Base-by-base conservation (phyloP, 2,113 vertebrate species). In the Sterna hirundo region DNA sequence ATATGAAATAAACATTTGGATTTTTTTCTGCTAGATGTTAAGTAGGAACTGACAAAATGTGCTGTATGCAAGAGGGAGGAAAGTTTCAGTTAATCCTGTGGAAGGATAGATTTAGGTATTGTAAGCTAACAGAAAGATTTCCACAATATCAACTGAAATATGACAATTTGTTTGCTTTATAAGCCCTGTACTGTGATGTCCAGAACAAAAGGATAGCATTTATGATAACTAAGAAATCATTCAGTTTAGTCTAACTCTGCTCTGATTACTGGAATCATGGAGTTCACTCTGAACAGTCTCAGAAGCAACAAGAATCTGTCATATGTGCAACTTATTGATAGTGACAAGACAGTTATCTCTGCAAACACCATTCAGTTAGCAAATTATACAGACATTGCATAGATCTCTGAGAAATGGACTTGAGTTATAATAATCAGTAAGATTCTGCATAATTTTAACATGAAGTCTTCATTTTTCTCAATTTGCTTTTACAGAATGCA, bases 401-500 rank as follows among this genome's bases (percentile, higher is more conserved):
- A 42, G 14, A 71, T 52, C 27, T 61, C 55, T 51, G 46, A 51
- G 57, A 71, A 61, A 71, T 42, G 30, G 57, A 72, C 36, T 71
- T 30, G 49, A 40, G 61, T 51, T n/a, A 29, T 54, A 61, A 72
- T 36, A 47, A 46, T 60, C 44, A n/a, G 44, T 68, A 83, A 34
- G 17, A 42, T 47, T 49, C 55, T 27, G 81, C 30, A 32, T n/a
- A 64, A 79, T 64, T 62, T 79, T 52, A 64, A 40, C 9, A 19
- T 40, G n/a, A 79, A 64, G 21, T 46, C 47, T 64, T 52, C 25
- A 29, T 71, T n/a, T 72, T 68, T 62, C 32, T 90, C 40, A 58
- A 55, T 19, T 54, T 75, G 32, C 32, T 58, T 60, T 89, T 88
- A 32, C 64, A 98, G 98, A 97, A 34, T 98, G 98, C 86, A 92